These are phyloP conservation scores for Toxotes lorentzi DNA, from an alignment of 2,797 vertebrate species.

Conservation along the genomic window DNA sequence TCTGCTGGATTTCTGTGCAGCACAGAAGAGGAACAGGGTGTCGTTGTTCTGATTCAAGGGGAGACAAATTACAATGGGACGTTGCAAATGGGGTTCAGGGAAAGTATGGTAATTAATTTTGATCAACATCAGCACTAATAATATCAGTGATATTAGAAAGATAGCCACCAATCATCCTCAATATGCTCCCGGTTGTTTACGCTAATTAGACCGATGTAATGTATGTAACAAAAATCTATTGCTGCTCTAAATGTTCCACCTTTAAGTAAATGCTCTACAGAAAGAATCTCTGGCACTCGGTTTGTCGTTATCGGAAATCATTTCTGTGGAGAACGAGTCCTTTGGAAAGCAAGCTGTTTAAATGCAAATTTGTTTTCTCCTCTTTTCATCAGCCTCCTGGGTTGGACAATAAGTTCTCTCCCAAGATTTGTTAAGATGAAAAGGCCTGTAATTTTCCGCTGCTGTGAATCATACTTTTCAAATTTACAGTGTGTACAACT, in stretches of 20 bases:
- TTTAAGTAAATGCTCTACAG: constrained; percentile 21
- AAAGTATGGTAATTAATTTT: constrained; percentile 30
- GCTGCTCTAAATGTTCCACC: constrained; percentile 9
- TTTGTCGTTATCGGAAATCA: constrained; percentile 41
- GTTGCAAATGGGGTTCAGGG: constrained; percentile 1
- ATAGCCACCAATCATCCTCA: constrained; percentile 27
- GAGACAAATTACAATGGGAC: constrained; percentile 6
- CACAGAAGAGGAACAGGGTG: constrained; percentile 8
- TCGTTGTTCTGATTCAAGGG: neutral
- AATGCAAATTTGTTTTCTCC: constrained; percentile 70
- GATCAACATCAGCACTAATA: constrained; percentile 41
- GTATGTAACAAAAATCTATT: constrained; percentile 18
- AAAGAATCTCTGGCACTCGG: constrained; percentile 9
- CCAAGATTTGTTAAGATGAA: constrained; percentile 62
- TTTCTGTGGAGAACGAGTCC: constrained; percentile 29
- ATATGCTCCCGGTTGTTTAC: constrained; percentile 6
- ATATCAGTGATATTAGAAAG: constrained; percentile 25
- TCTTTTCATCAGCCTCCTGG: constrained; percentile 58
- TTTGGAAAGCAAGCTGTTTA: constrained; percentile 59
- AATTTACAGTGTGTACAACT: constrained; percentile 46
- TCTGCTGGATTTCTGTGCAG: constrained; percentile 37
- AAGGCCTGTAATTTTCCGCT: constrained; percentile 63
- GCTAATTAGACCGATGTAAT: constrained; percentile 34
- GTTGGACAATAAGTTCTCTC: constrained; percentile 64
- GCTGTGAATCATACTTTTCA: constrained; percentile 67